Percentiles rank a stretch among this genome's conserved stretches.
These are phyloP conservation scores for Edolisoma coerulescens DNA, from an alignment of 2,113 vertebrate species.

Conservation along the genomic window DNA sequence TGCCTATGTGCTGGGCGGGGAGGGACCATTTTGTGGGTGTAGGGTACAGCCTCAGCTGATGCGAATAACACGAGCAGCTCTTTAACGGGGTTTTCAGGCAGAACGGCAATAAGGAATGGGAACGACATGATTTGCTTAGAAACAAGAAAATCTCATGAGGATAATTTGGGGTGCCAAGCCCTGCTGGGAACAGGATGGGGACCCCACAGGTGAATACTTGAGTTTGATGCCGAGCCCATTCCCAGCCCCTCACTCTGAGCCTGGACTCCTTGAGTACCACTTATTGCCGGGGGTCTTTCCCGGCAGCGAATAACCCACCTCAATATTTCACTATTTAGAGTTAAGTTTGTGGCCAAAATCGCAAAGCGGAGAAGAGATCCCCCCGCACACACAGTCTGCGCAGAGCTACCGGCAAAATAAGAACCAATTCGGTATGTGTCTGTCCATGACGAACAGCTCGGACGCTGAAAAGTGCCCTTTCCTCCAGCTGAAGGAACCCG, in stretches of 20 bases:
- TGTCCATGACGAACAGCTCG: background rate
- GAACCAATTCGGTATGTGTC: background rate
- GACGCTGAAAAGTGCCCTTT: background rate
- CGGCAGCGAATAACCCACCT: background rate
- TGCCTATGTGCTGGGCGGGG: background rate
- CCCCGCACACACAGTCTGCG: background rate
- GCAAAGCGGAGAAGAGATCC: background rate
- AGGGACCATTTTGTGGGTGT: slow-evolving; percentile 29
- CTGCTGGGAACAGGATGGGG: background rate
- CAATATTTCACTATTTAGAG: background rate
- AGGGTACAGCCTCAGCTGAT: background rate
- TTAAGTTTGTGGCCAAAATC: background rate
- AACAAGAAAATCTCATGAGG: background rate
- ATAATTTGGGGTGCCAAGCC: background rate
- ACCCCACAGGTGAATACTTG: background rate
- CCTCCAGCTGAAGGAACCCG: background rate
- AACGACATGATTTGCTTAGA: background rate
- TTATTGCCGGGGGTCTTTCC: background rate
- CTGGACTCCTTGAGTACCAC: background rate
- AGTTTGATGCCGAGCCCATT: background rate
- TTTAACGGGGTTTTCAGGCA: background rate
- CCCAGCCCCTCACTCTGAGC: background rate
- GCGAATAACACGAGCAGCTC: background rate
- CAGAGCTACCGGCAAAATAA: background rate
- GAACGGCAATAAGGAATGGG: background rate